Evolutionary conservation across 2,888 invertebrate species (phyloP), one percentile per base, ranked within the genome.

Genomic region (Laspeyria flexula): DNA sequence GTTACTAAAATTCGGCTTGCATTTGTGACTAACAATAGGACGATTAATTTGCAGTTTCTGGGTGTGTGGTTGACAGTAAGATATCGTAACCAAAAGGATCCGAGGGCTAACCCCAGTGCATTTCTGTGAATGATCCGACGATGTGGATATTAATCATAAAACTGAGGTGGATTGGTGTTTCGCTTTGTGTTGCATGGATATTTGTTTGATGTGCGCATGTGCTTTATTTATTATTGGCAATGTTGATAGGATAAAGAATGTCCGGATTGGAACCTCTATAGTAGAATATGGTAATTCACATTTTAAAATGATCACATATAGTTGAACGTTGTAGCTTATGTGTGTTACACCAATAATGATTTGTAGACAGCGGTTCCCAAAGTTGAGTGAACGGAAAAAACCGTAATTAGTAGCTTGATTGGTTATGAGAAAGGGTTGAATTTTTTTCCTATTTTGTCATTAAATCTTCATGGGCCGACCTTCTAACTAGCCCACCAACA

Each of bases 51-150:
- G 64, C 96, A 99, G 98, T 98, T 99, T 94, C 94, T 98, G 93
- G 99, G 99, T 93, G 97, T 98, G 65, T 97, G 97, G 96, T 94
- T 99, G 95, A 98, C 99, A 78, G 96, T 98, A 87, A 96, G 98
- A 81, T 99, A 97, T 95, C 96, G 99, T 93, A 99, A 99, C 94
- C 98, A 98, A 94, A 98, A 98, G 96, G 98, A 99, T 94, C 99
- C 98, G 79, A 95, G 97, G 76, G 98, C 97, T 93, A 97, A 98
- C 94, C 97, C 98, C 83, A 97, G 97, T 94, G 98, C 98, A 93
- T 99, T 98, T 94, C 96, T 99, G 88, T 98, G 97, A 96, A 95
- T 93, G 90, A 80, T 80, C 81, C 83, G 83, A 82, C 75, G 79
- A 78, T 72, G 74, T 76, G 88, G 87, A 75, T 79, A 25, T 79